Percentiles rank a stretch among this genome's conserved stretches.
Conservation (phyloP, 2,797 vertebrate species). For the Champsocephalus esox region DNA sequence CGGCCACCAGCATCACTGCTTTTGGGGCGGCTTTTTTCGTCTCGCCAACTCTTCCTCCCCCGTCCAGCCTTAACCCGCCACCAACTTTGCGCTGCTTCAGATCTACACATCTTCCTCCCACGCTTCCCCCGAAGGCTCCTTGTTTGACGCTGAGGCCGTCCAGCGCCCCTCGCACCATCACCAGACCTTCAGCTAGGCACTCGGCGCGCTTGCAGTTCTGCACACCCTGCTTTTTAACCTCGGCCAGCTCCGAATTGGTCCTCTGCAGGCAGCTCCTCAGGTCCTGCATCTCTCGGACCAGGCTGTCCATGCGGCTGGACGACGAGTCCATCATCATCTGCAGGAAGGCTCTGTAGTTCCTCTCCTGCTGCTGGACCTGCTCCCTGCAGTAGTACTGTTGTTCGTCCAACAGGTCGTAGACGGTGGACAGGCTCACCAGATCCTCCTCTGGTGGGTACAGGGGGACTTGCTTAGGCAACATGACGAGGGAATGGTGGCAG, state of each 20-base stretch:
- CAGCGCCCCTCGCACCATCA: slow-evolving; percentile 71
- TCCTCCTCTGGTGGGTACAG: slow-evolving; percentile 74
- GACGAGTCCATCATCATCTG: slow-evolving; percentile 81
- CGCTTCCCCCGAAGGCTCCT: slow-evolving; percentile 8
- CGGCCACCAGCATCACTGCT: slow-evolving; percentile 80
- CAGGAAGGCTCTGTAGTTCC: slow-evolving; percentile 80
- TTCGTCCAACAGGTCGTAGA: slow-evolving; percentile 84
- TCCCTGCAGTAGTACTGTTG: slow-evolving; percentile 81
- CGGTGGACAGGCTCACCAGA: slow-evolving; percentile 68
- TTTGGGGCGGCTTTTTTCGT: slow-evolving; percentile 72
- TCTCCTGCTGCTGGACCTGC: slow-evolving; percentile 83
- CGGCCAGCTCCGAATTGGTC: slow-evolving; percentile 69
- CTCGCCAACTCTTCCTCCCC: slow-evolving; percentile 54
- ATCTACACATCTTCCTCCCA: slow-evolving; percentile 46
- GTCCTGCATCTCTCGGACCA: slow-evolving; percentile 82
- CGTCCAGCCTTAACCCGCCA: slow-evolving; percentile 63
- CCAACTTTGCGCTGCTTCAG: slow-evolving; percentile 58
- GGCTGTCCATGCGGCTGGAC: slow-evolving; percentile 74
- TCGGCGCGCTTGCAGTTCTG: slow-evolving; percentile 72
- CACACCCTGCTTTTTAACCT: slow-evolving; percentile 71
- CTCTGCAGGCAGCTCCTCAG: slow-evolving; percentile 74
- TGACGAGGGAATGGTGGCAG: slow-evolving; percentile 48
- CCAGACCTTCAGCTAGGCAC: slow-evolving; percentile 77
- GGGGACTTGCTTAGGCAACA: slow-evolving; percentile 75
- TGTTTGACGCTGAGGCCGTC: slow-evolving; percentile 67